A percentile compares a stretch with the other conserved stretches of the same genome.
Evolutionary conservation across 2,113 vertebrate species (phyloP).

Genomic region (Pitta sordida): DNA sequence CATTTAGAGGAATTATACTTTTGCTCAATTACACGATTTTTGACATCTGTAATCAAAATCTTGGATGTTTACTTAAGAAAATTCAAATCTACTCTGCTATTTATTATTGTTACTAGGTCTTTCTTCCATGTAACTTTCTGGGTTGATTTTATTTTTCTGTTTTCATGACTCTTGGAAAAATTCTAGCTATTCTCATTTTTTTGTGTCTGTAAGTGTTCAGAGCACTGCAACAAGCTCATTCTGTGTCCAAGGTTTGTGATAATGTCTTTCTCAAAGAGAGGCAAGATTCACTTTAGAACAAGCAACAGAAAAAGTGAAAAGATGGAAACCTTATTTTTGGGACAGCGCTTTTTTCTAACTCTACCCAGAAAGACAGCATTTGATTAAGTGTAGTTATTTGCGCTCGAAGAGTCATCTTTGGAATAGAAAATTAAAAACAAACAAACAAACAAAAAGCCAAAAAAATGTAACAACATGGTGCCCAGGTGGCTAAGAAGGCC

Average conservation of each 20-base stretch:
- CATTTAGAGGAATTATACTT: background rate
- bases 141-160: background rate
- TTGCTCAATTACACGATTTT: background rate
- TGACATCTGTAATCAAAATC: background rate
- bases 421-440: accelerated
- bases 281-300: background rate
- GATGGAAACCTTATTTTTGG: background rate
- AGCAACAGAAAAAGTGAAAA: background rate
- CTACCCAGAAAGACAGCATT: background rate
- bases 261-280: background rate
- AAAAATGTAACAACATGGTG: no score
- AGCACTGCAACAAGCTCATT: accelerated
- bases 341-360: background rate
- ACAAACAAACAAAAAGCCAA: background rate
- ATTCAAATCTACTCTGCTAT: background rate
- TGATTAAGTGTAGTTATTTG: background rate
- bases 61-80: background rate
- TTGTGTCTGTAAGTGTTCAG: background rate
- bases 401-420: background rate
- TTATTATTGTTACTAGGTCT: background rate
- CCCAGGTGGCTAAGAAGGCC: no score
- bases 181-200: background rate
- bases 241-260: background rate
- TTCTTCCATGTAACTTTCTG: background rate
- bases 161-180: background rate